Conservation (phyloP, 1,140 invertebrate species). For the Calephelis virginiensis region DNA sequence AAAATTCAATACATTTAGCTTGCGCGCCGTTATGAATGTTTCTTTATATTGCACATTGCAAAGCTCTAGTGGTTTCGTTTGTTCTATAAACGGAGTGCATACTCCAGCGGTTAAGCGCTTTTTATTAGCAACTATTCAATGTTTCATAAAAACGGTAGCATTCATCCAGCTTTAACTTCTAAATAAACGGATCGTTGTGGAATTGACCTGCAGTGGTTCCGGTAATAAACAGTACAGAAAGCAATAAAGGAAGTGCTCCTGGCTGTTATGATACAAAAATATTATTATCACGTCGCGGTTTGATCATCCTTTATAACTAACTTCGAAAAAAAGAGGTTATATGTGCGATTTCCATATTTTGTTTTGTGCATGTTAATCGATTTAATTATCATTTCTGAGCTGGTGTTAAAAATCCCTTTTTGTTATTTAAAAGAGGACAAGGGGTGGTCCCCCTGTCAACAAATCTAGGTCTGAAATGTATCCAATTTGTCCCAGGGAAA, state of each 20-base stretch:
- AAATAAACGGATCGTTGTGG: not conserved
- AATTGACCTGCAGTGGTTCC: not conserved
- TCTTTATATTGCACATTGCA: constrained; percentile 4
- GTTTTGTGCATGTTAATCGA: too few species aligned
- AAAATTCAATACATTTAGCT: constrained; percentile 1
- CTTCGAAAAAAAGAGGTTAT: too few species aligned
- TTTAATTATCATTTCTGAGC: too few species aligned
- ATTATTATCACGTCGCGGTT: too few species aligned
- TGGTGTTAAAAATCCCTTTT: too few species aligned
- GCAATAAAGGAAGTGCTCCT: not conserved
- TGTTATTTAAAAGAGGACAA: too few species aligned
- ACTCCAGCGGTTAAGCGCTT: constrained; percentile 5
- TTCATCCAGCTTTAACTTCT: not conserved
- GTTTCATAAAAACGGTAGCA: not conserved
- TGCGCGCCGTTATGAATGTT: not conserved
- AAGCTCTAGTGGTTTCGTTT: not conserved
- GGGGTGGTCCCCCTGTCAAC: too few species aligned
- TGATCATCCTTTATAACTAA: too few species aligned
- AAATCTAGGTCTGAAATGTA: too few species aligned
- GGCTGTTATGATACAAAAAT: not conserved
- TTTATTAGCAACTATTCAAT: constrained; percentile 3
- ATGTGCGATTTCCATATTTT: too few species aligned
- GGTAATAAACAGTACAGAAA: not conserved
- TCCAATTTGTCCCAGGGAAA: too few species aligned
- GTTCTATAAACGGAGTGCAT: constrained; percentile 1